Base-by-base conservation (phyloP, 2,888 invertebrate genomes). In the Cylindroiulus punctatus region DNA sequence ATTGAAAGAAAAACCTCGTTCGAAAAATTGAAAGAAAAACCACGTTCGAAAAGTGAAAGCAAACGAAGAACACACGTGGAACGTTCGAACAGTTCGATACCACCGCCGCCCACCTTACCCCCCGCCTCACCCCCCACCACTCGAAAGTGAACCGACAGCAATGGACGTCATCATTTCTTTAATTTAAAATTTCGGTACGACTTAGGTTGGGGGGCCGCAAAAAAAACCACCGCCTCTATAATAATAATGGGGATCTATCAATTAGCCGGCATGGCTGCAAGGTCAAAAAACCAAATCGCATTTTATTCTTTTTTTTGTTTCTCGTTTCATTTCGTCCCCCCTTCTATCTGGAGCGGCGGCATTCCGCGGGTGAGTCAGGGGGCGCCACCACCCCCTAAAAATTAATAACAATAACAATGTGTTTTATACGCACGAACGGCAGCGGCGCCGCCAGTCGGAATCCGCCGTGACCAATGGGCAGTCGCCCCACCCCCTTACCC, bases 221-320 rank as follows among this genome's bases (percentile, higher is more conserved):
- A 57, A 57, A 22, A 57, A 57, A 57, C 3, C 57, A 52, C 17
- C 22, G 22, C 57, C 7, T 14, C 17, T 14, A 57, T 57, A 57
- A 57, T 57, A 57, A 57, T 57, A 57, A 57, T 57, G 57, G 57
- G 57, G 57, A 57, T 57, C 57, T 57, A 57, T 57, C 57, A 57
- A 57, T 57, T 57, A 57, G 57, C 22, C 57, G 22, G 57, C 57
- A 57, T 22, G 5, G 17, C 57, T 57, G 22, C 57, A 22, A 57
- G 57, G 57, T 57, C 57, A 57, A 57, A 57, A n/a, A 57, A 57
- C 57, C 57, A 57, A 57, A 57, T 22, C 22, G 1, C 47, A 47
- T n/a, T n/a, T n/a, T n/a, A n/a, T n/a, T n/a, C n/a, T n/a, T n/a
- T 47, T 47, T 47, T 47, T 47, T 47, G 40, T 40, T 14, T 14